Evolutionary conservation across 2,113 vertebrate species (phyloP).

Genomic region (Seriola quinqueradiata): DNA sequence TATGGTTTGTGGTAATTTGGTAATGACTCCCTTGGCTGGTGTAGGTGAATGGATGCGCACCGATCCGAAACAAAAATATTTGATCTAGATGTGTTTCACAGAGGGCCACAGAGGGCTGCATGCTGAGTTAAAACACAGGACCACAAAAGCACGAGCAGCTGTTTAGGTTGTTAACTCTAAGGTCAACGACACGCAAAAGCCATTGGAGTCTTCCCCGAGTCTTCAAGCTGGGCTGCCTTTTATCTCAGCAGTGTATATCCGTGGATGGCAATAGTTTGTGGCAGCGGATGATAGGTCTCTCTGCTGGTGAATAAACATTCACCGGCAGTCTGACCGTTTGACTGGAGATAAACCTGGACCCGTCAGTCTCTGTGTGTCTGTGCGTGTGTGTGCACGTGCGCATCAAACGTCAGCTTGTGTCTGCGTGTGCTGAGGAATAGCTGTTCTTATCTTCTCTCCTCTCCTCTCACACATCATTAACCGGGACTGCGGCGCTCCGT

Average conservation of each 20-base stretch:
- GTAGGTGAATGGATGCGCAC: constrained; percentile 70
- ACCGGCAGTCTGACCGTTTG: constrained; percentile 64
- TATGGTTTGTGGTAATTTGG: constrained; percentile 76
- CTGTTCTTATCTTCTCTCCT: constrained; percentile 69
- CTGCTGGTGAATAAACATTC: constrained; percentile 66
- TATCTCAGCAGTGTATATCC: constrained; percentile 70
- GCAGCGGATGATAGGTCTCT: constrained; percentile 68
- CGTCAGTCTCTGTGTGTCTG: constrained; percentile 59
- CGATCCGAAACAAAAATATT: constrained; percentile 80
- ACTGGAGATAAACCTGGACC: constrained; percentile 75
- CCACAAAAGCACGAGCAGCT: constrained; percentile 78
- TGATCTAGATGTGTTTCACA: constrained; percentile 79
- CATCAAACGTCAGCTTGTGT: constrained; percentile 48
- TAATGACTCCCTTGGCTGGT: constrained; percentile 81
- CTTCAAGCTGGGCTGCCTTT: constrained; percentile 68
- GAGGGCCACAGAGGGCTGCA: constrained; percentile 73
- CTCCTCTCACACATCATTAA: constrained; percentile 77
- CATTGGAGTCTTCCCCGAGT: constrained; percentile 66
- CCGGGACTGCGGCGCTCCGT: constrained; percentile 51
- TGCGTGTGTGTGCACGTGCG: constrained; percentile 22
- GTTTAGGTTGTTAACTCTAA: constrained; percentile 77
- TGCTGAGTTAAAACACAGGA: constrained; percentile 78
- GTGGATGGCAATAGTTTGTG: constrained; percentile 65
- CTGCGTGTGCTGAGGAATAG: constrained; percentile 59
- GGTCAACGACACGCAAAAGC: constrained; percentile 78